Evolutionary conservation across 2,113 vertebrate species (phyloP).

Genomic region (Eleginops maclovinus): DNA sequence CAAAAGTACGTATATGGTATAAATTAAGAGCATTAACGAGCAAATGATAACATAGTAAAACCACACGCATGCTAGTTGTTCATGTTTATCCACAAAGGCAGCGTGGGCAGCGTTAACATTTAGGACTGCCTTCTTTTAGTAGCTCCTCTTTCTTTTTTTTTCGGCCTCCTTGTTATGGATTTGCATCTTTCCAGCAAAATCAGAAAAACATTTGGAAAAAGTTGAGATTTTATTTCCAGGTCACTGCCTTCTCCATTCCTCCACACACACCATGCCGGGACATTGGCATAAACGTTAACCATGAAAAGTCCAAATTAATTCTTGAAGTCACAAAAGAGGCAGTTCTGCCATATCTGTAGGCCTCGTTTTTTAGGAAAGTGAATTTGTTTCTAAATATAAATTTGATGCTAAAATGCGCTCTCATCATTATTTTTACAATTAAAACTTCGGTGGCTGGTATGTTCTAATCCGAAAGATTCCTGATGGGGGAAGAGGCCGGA

Average conservation of each 20-base stretch:
- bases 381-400: background rate
- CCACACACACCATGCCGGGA: conserved; percentile 85
- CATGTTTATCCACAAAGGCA: background rate
- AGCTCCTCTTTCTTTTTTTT: too few relatives aligned
- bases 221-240: conserved; percentile 39
- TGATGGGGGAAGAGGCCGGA: conserved; percentile 39
- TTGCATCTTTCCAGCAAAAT: conserved; percentile 90
- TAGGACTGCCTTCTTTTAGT: background rate
- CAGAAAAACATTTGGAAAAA: conserved; percentile 85
- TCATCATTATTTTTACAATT: conserved; percentile 12
- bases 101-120: background rate
- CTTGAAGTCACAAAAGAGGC: background rate
- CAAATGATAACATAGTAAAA: background rate
- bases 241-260: conserved; percentile 54
- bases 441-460: conserved; percentile 16
- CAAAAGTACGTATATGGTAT: background rate
- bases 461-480: conserved; percentile 36
- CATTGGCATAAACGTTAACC: conserved; percentile 87
- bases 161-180: conserved; percentile 1
- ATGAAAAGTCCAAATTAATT: background rate
- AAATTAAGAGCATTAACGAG: background rate
- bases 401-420: conserved; percentile 14
- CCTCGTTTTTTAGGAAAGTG: background rate
- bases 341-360: background rate
- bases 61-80: background rate